Evolutionary conservation across 2,888 invertebrate species (phyloP), one percentile per base, ranked within the genome.

Genomic region (Eristalinus sepulchralis): DNA sequence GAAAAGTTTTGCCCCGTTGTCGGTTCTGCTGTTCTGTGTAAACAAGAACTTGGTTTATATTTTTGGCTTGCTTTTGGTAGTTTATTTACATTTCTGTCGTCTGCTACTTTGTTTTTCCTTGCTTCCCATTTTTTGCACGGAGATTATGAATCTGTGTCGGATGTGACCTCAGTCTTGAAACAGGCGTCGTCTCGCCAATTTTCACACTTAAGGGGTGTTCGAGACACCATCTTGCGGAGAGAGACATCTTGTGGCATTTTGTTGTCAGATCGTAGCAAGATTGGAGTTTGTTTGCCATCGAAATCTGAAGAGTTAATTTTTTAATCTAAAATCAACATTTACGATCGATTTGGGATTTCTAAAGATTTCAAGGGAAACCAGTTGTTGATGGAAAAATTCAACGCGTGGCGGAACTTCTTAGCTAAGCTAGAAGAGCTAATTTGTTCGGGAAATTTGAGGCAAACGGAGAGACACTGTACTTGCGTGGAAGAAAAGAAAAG

Each of bases 1-100:
- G 47, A 47, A 47, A 17, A 47, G 17, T 47, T 47, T 34, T 34
- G 34, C n/a, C 53, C 10, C 5, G 13, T 5, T 57, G 24, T 63
- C 53, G 17, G 53, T 39, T 36, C 55, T n/a, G 22, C 39, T 13
- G 11, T 33, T 17, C 53, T 71, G 22, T 67, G 60, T 76, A 76
- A 76, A 59, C 64, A 75, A 55, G 62, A 62, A 36, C 39, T 62
- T 11, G 17, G 55, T 57, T 63, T 33, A n/a, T 60, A 71, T 60
- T 39, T 47, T n/a, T 76, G 66, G 47, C 76, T 62, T 60, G 47
- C 60, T 68, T 47, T 59, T 76, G 60, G 31, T 59, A 24, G 34
- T 33, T 68, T 76, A 76, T 76, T 76, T 68, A 76, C 76, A 76
- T 68, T 68, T 53, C 17, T 62, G 60, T 76, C 67, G 53, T 62